Evolutionary conservation across 92 coral and sea anemone genomes (phyloP), one percentile per base, ranked within the genome.

Genomic region (Porites evermanni): DNA sequence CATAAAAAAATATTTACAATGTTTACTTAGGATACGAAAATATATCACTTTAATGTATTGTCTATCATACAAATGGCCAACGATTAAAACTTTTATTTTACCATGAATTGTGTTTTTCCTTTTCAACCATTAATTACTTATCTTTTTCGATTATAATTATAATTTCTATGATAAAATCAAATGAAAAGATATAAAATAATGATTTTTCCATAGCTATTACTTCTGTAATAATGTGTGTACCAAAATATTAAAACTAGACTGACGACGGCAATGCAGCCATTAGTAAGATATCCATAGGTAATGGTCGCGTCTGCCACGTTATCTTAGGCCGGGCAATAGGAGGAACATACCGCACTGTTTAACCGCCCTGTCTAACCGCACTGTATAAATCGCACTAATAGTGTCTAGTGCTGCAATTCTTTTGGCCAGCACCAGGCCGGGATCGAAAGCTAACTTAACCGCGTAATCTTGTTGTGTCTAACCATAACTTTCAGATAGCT

Each of bases 11-110:
- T 80, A 69, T 80, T 53, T 52, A 80, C 84, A 67, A 54, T 1
- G 64, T 23, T 21, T 1, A 21, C 64, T 74, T 81, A 81, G 44
- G 24, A 18, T 19, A 80, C 24, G 53, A 80, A 69, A 81, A 56
- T 81, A 71, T 23, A 26, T 69, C 66, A 72, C 75, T 71, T 81
- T 64, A 81, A 54, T 18, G 59, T 56, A 81, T 59, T 54, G 56
- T 38, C 32, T 81, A 64, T 63, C 65, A 73, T 59, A 76, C 53
- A 64, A 83, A 83, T 73, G 73, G 26, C 44, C 21, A 23, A 18
- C 64, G 54, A 56, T 12, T n/a, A 13, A 17, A 19, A 20, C 53
- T 20, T 38, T 66, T 66, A 21, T 20, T 66, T 66, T 19, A 7
- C 54, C 51, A 10, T 54, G 60, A 54, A 54, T 67, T 7, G 72